These are phyloP conservation scores for Brachionus angularis DNA, from an alignment of 1,140 invertebrate species.

Conservation along the genomic window DNA sequence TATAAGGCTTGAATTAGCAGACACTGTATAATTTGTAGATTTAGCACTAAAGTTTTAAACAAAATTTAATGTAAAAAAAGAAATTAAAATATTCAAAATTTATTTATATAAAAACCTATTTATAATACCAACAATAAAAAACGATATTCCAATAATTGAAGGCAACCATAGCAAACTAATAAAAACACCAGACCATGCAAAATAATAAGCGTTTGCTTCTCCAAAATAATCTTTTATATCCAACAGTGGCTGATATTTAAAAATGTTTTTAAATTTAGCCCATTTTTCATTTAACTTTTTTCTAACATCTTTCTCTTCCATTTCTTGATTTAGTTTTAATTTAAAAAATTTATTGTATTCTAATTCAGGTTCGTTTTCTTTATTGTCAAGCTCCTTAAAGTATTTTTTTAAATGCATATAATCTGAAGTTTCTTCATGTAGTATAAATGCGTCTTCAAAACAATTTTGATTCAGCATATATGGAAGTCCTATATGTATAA, in stretches of 20 bases:
- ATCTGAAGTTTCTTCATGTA: background rate
- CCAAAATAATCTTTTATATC: conserved; percentile 80
- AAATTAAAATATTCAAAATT: background rate
- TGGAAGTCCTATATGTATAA: background rate
- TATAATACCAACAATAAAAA: conserved; percentile 48
- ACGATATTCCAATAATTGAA: conserved; percentile 53
- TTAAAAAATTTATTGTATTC: background rate
- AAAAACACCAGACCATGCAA: conserved; percentile 81
- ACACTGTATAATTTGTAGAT: no score
- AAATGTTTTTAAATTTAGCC: conserved; percentile 65
- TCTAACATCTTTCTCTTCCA: background rate
- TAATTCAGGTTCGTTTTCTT: background rate
- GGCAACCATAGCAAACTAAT: conserved; percentile 87
- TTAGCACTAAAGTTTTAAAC: background rate
- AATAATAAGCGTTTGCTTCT: conserved; percentile 80
- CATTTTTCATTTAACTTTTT: conserved; percentile 59
- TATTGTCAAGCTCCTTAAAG: background rate
- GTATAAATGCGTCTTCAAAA: conserved; percentile 7
- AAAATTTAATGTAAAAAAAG: background rate
- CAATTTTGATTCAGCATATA: background rate
- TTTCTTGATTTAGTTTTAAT: background rate
- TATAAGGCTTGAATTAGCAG: background rate
- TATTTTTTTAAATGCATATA: background rate
- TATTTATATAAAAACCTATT: conserved; percentile 43
- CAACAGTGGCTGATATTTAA: conserved; percentile 76